A percentile compares a stretch with the other conserved stretches of the same genome.
phyloP scores from a whole-genome alignment of 2,888 invertebrate species.

The Drosophila peninsularis region DNA sequence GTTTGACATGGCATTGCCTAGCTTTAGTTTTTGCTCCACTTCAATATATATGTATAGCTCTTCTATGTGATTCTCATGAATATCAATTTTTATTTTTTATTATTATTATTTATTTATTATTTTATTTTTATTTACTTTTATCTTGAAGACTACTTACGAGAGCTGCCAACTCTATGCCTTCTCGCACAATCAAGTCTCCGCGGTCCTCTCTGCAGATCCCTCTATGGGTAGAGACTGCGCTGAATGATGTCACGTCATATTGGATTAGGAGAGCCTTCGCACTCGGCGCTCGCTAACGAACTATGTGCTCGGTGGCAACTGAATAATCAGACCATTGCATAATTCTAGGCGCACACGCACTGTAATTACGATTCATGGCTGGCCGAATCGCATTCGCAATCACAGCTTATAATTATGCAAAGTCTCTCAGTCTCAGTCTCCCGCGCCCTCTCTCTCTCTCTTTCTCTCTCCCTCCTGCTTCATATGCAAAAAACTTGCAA shows the following conservation, averaged over 20 bases:
- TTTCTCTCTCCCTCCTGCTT: neutral
- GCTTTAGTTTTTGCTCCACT: neutral
- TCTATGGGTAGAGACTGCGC: neutral
- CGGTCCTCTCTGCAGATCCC: neutral
- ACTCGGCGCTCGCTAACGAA: slow-evolving; percentile 7
- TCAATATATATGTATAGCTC: neutral
- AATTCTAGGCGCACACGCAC: slow-evolving; percentile 65
- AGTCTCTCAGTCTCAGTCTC: slow-evolving; percentile 41
- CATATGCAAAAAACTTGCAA: slow-evolving; percentile 56
- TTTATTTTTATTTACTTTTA: no score
- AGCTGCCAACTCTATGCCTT: no score
- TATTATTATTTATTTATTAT: no score
- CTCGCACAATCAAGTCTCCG: no score
- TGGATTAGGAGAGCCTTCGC: neutral
- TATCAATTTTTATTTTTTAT: no score
- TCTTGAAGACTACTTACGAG: no score
- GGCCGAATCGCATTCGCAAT: slow-evolving; percentile 57
- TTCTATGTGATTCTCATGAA: neutral
- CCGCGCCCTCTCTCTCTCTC: neutral
- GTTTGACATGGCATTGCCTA: no score
- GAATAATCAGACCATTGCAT: slow-evolving; percentile 75
- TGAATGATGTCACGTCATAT: neutral
- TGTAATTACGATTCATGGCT: slow-evolving; percentile 73
- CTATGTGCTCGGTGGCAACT: slow-evolving; percentile 26
- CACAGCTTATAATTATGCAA: slow-evolving; percentile 79